Percentiles rank a stretch among this genome's conserved stretches.
Evolutionary conservation across 2,888 invertebrate genomes (phyloP).

Genomic region (Pyrocoelia pectoralis): DNA sequence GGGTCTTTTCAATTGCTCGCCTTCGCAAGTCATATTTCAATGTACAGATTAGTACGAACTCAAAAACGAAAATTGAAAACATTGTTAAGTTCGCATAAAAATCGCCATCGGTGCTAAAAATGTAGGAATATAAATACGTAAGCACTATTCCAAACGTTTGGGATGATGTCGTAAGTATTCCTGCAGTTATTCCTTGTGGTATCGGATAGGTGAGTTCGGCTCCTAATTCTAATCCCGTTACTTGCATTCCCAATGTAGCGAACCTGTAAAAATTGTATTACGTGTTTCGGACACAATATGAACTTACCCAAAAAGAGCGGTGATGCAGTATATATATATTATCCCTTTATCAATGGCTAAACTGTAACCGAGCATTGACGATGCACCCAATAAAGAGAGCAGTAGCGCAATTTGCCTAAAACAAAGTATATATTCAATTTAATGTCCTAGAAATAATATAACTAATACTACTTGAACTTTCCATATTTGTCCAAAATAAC

Average conservation of each 20-base stretch:
- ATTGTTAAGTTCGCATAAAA: background rate
- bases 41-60: background rate
- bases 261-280: background rate
- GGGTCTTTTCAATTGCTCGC: background rate
- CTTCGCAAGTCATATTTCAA: background rate
- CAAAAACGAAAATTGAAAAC: background rate
- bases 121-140: background rate
- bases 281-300: background rate
- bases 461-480: background rate
- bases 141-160: background rate
- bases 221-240: background rate
- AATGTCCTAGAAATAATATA: no score
- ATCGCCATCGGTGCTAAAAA: background rate
- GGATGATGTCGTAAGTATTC: background rate
- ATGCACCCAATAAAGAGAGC: background rate
- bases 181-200: background rate
- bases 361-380: background rate
- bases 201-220: background rate
- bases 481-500: background rate
- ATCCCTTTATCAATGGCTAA: background rate
- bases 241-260: background rate
- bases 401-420: background rate
- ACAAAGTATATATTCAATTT: no score
- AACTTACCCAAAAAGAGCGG: background rate
- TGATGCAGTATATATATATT: background rate